phyloP scores from a whole-genome alignment of 2,888 invertebrate species.

The Papilio demoleus region DNA sequence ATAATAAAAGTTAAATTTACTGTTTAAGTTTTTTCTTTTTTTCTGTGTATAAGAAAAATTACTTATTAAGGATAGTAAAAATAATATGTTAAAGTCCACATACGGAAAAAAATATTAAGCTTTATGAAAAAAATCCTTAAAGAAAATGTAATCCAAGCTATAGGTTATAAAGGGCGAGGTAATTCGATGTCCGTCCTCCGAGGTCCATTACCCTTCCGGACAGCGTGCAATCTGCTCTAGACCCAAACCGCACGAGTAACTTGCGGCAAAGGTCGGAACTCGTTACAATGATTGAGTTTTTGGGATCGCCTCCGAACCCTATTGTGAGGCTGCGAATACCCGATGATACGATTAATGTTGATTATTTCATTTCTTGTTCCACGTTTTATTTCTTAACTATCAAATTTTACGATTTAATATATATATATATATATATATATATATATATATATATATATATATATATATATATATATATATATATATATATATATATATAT shows the following conservation, averaged over 20 bases:
- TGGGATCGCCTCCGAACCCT: slow-evolving; percentile 34
- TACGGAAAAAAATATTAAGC: no score
- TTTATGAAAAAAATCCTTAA: background rate
- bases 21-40: no score
- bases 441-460: no score
- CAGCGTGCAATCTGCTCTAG: slow-evolving; percentile 23
- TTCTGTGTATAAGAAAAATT: no score
- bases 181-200: slow-evolving; percentile 22
- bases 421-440: no score
- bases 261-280: slow-evolving; percentile 24
- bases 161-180: slow-evolving; percentile 30
- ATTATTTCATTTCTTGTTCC: slow-evolving; percentile 2
- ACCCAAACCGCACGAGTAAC: slow-evolving; percentile 15
- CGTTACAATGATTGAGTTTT: slow-evolving; percentile 44
- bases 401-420: no score
- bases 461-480: no score
- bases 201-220: slow-evolving; percentile 23
- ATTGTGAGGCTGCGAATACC: slow-evolving; percentile 21
- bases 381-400: background rate
- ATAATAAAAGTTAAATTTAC: no score
- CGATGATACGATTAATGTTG: slow-evolving; percentile 29
- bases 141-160: slow-evolving; percentile 8
- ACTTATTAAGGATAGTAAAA: no score
- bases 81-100: no score
- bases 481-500: no score